phyloP scores from a whole-genome alignment of 2,888 invertebrate species.

The Nomada lathburiana region DNA sequence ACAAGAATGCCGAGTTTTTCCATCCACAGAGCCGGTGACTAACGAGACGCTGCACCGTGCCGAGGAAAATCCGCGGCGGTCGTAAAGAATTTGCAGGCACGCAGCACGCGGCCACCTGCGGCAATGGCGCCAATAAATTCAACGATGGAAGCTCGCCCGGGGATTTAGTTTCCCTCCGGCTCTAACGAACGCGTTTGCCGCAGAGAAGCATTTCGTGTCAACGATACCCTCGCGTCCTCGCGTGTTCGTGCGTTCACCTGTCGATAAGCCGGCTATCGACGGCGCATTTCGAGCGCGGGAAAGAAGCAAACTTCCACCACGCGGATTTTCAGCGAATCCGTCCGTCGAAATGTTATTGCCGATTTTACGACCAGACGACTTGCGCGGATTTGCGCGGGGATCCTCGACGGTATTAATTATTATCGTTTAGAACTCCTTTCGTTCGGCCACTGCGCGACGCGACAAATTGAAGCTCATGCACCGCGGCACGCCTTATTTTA shows the following conservation, averaged over 20 bases:
- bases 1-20: constrained; percentile 24
- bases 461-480: no score
- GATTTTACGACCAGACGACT: constrained; percentile 9
- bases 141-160: constrained; percentile 36
- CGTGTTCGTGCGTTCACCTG: constrained; percentile 31
- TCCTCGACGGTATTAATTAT: no score
- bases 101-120: constrained; percentile 60
- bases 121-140: constrained; percentile 57
- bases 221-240: constrained; percentile 3
- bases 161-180: constrained; percentile 48
- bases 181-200: constrained; percentile 51
- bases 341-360: constrained; percentile 15
- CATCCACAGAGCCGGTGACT: constrained; percentile 9
- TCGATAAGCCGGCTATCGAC: constrained; percentile 51
- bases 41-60: constrained; percentile 36
- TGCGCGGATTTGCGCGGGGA: neutral
- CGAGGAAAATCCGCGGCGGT: constrained; percentile 47
- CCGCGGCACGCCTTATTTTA: no score
- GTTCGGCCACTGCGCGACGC: no score
- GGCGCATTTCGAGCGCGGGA: neutral
- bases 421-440: no score
- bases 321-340: constrained; percentile 31
- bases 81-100: constrained; percentile 57
- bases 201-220: constrained; percentile 21
- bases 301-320: constrained; percentile 9